Base-by-base conservation (phyloP, 2,888 invertebrate genomes). In the Aproaerema taeniolella region DNA sequence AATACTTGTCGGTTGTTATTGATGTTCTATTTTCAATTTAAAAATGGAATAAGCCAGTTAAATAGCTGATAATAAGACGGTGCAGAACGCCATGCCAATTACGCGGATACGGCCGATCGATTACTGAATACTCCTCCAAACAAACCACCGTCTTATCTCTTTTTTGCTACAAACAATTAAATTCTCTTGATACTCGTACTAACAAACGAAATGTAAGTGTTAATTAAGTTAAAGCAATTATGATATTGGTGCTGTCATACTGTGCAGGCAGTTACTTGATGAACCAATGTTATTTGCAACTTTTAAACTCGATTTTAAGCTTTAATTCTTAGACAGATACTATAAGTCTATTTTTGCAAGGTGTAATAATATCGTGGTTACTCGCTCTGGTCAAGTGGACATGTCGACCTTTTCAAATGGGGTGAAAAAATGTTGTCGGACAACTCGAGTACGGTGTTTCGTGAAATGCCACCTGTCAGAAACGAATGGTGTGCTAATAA, bases 381-480 rank as follows among this genome's bases (percentile, higher is more conserved):
- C 40, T 43, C 41, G 50, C 46, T 41, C 46, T 55, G 57, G 48
- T 58, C 58, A 59, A 61, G 53, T 61, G 52, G 52, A 47, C 46
- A 58, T 41, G 50, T 45, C 62, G 68, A 74, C 77, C 77, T 77
- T 78, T 74, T 62, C 60, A 64, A 65, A 57, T 54, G 45, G 47
- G 41, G 55, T 33, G 54, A 49, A 65, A 69, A 71, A 71, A 63
- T 61, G 61, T 58, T 56, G 61, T 55, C 42, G 15, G 51, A 55
- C 59, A 46, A 62, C 52, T n/a, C 54, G 45, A 45, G 42, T 50
- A 47, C 49, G 44, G 46, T 42, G 53, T 42, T 64, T 70, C 73
- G 71, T 74, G 74, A 77, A 76, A 77, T 74, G 75, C 64, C 77
- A 77, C 56, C 69, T 70, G 75, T 64, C 73, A 60, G 39, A 46